A percentile compares a stretch with the other conserved stretches of the same genome.
Conservation (phyloP, 2,797 vertebrate genomes). For the Silurus aristotelis region DNA sequence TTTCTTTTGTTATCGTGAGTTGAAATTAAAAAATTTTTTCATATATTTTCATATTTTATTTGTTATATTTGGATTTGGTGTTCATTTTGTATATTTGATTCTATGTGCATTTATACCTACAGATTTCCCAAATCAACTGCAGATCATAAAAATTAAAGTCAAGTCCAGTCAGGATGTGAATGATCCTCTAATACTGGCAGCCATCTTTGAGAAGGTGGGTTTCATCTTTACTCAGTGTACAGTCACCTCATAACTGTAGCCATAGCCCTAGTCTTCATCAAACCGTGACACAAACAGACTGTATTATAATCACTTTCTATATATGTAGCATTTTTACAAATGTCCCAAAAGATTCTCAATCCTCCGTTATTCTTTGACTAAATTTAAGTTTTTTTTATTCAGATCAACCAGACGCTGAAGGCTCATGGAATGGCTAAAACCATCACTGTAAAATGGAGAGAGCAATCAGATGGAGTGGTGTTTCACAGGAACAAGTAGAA, state of each 20-base stretch:
- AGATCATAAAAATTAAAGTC: neutral
- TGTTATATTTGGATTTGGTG: neutral
- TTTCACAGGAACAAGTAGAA: neutral
- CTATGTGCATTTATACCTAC: neutral
- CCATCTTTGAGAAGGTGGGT: constrained; percentile 9
- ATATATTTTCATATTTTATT: neutral
- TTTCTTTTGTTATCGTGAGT: constrained; percentile 23
- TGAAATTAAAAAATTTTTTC: neutral
- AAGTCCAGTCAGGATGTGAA: neutral
- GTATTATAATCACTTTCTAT: no score
- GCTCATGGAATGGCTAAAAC: neutral
- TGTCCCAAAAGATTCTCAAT: neutral
- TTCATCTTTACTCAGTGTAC: neutral
- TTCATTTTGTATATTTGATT: neutral
- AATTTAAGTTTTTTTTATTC: neutral
- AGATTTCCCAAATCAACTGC: neutral
- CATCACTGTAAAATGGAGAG: constrained; percentile 13
- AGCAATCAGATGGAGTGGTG: constrained; percentile 4
- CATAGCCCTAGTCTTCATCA: neutral
- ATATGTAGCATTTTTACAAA: neutral
- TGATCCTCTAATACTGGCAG: neutral
- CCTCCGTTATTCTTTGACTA: neutral
- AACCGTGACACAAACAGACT: neutral
- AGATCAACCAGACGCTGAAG: constrained; percentile 7
- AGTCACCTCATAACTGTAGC: neutral